Conservation (phyloP, 2,797 vertebrate genomes). For the Buphagus erythrorhynchus region DNA sequence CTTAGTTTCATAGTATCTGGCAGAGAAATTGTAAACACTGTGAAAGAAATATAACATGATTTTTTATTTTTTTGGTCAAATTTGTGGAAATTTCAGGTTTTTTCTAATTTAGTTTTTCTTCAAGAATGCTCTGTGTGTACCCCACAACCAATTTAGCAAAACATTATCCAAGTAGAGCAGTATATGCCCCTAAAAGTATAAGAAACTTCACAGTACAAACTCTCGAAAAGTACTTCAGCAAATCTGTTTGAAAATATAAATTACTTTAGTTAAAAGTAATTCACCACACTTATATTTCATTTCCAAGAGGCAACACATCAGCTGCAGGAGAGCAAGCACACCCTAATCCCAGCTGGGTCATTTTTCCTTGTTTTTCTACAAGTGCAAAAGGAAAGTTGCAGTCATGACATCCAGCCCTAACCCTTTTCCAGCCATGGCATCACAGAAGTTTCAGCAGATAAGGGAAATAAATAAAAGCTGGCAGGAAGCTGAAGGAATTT, state of each 20-base stretch:
- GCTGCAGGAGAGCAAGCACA: background rate
- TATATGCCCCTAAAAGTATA: background rate
- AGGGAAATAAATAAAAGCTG: background rate
- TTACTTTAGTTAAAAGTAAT: background rate
- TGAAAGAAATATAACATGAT: background rate
- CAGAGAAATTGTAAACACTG: background rate
- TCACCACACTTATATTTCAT: background rate
- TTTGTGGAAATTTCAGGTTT: accelerated
- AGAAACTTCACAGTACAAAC: background rate
- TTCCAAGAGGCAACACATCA: background rate
- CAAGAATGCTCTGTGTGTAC: background rate
- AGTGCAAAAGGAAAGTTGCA: background rate
- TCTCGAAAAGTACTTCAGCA: background rate
- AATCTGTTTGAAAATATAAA: background rate
- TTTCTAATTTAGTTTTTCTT: background rate
- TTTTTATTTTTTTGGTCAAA: background rate
- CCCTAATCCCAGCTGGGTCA: background rate
- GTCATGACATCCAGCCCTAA: background rate
- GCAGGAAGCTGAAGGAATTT: background rate
- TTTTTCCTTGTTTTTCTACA: background rate
- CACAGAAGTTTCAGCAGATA: background rate
- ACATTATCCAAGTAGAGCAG: background rate
- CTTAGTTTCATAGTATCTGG: background rate
- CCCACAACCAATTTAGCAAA: background rate
- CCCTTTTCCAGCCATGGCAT: background rate